A percentile compares a stretch with the other conserved stretches of the same genome.
phyloP scores from a whole-genome alignment of 2,888 invertebrate genomes.

The Monochamus alternatus region DNA sequence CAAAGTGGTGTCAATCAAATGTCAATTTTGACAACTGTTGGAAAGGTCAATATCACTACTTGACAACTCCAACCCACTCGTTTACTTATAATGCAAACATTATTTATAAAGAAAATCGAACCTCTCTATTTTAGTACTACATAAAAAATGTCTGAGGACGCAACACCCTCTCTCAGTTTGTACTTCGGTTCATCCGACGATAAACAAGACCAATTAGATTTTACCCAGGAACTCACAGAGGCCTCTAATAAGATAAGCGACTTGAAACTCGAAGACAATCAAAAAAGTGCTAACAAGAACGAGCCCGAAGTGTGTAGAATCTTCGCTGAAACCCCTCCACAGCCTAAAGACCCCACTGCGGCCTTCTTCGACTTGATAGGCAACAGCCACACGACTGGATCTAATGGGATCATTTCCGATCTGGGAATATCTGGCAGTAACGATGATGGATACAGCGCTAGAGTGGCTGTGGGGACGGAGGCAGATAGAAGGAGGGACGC shows the following conservation, averaged over 20 bases:
- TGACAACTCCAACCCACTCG: neutral
- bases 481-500: slow-evolving; percentile 79
- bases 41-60: neutral
- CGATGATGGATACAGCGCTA: slow-evolving; percentile 64
- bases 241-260: slow-evolving; percentile 58
- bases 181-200: slow-evolving; percentile 71
- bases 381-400: slow-evolving; percentile 54
- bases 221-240: slow-evolving; percentile 58
- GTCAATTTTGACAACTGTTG: neutral
- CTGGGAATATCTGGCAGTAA: slow-evolving; percentile 56
- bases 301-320: slow-evolving; percentile 72
- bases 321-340: slow-evolving; percentile 69
- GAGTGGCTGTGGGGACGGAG: slow-evolving; percentile 72
- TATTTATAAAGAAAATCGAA: slow-evolving; percentile 18
- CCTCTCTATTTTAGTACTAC: neutral
- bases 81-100: slow-evolving; percentile 16
- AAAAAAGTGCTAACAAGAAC: slow-evolving; percentile 54
- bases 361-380: slow-evolving; percentile 72
- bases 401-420: slow-evolving; percentile 59
- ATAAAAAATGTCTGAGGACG: slow-evolving; percentile 43
- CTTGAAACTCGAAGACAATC: slow-evolving; percentile 55
- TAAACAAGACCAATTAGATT: slow-evolving; percentile 56
- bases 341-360: slow-evolving; percentile 68
- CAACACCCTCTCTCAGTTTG: slow-evolving; percentile 74
- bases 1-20: neutral